These are phyloP conservation scores for Brachyalestes nurse DNA, from an alignment of 2,797 vertebrate genomes.

Conservation along the genomic window DNA sequence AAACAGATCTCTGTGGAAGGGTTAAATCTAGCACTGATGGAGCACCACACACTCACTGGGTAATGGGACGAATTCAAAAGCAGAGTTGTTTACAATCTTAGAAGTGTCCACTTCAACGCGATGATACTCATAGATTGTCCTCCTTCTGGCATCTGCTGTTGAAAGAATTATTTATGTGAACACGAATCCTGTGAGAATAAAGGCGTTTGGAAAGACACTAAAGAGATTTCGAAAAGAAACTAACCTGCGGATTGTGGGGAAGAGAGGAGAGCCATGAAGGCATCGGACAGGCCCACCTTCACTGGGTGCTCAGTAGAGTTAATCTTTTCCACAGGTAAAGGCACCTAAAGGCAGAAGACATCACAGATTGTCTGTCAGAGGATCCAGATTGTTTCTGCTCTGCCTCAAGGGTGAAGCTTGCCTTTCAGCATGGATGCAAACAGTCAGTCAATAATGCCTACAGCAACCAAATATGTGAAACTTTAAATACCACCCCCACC, in stretches of 20 bases:
- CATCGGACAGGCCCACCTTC: slow-evolving; percentile 94
- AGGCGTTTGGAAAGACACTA: neutral
- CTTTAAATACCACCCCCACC: neutral
- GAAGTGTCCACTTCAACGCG: slow-evolving; percentile 88
- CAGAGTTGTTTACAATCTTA: slow-evolving; percentile 80
- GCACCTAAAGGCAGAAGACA: slow-evolving; percentile 76
- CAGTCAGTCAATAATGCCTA: neutral
- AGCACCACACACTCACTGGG: slow-evolving; percentile 83
- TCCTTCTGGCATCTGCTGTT: slow-evolving; percentile 78
- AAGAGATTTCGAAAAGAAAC: slow-evolving; percentile 42
- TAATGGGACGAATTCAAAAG: slow-evolving; percentile 89
- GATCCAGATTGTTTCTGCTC: neutral
- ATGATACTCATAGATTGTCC: slow-evolving; percentile 94
- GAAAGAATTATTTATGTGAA: neutral
- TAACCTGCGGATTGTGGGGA: slow-evolving; percentile 80
- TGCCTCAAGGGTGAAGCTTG: neutral
- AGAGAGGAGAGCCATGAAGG: slow-evolving; percentile 86
- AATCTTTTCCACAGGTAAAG: slow-evolving; percentile 84
- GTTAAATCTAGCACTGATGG: too few species aligned
- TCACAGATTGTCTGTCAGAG: neutral
- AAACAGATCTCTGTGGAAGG: neutral
- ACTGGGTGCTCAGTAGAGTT: slow-evolving; percentile 91
- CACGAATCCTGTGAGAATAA: neutral
- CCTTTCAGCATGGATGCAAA: neutral
- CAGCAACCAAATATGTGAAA: neutral